These are phyloP conservation scores for Scartelaos histophorus DNA, from an alignment of 2,113 vertebrate species.

Conservation along the genomic window DNA sequence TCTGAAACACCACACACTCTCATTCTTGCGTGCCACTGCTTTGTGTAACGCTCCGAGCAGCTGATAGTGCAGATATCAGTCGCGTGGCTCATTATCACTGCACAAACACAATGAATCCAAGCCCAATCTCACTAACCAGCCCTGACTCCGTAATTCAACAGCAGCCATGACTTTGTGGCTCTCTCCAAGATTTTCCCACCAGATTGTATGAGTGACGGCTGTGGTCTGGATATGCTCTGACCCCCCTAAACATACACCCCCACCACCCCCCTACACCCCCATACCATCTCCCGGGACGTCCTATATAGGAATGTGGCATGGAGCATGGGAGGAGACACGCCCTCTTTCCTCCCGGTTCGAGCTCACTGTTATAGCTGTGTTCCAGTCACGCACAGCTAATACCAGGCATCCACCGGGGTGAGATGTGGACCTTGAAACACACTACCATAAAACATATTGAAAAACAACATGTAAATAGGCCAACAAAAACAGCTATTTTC, in stretches of 20 bases:
- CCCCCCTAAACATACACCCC: background rate
- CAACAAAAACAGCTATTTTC: conserved; percentile 13
- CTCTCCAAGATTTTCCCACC: conserved; percentile 61
- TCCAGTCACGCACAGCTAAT: conserved; percentile 65
- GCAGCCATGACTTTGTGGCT: conserved; percentile 40
- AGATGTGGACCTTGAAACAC: conserved; percentile 21
- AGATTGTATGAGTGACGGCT: conserved; percentile 56
- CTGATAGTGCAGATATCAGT: conserved; percentile 23
- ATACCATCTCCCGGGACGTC: conserved; percentile 51
- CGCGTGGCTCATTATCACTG: conserved; percentile 12
- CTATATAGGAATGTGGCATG: conserved; percentile 64
- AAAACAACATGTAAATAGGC: conserved; percentile 17
- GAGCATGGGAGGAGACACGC: conserved; percentile 49
- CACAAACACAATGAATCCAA: conserved; percentile 28
- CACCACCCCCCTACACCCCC: background rate
- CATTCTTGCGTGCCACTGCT: conserved; percentile 10
- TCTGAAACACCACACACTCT: background rate
- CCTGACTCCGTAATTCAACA: conserved; percentile 35
- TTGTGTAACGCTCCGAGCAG: conserved; percentile 1
- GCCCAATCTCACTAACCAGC: conserved; percentile 23
- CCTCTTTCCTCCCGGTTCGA: conserved; percentile 32
- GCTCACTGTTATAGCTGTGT: conserved; percentile 27
- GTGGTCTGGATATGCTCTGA: conserved; percentile 58
- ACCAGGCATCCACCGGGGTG: conserved; percentile 48
- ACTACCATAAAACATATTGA: conserved; percentile 14